These are phyloP conservation scores for Caerostris darwini DNA, from an alignment of 1,140 invertebrate species.

Conservation along the genomic window DNA sequence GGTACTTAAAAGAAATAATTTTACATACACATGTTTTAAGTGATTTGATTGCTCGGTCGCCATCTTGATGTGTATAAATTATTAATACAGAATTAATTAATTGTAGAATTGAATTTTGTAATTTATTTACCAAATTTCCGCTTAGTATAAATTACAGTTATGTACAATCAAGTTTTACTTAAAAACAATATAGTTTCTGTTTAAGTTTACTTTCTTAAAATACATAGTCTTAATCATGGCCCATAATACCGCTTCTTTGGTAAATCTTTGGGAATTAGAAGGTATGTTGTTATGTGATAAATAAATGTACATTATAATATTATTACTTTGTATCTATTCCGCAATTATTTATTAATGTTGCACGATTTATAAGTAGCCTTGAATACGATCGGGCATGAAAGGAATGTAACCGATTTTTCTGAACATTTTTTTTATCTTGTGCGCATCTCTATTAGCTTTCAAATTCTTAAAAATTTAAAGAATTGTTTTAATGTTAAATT, in stretches of 20 bases:
- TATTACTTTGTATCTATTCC: background rate
- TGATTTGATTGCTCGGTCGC: slow-evolving; percentile 70
- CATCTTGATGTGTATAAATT: slow-evolving; percentile 73
- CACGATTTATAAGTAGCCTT: too few relatives aligned
- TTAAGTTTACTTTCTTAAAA: background rate
- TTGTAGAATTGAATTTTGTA: background rate
- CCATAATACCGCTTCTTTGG: slow-evolving; percentile 56
- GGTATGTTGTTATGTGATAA: slow-evolving; percentile 57
- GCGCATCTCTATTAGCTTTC: too few relatives aligned
- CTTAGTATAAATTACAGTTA: background rate
- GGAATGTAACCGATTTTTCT: too few relatives aligned
- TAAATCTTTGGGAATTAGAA: slow-evolving; percentile 74
- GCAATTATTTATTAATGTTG: too few relatives aligned
- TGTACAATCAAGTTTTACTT: slow-evolving; percentile 6
- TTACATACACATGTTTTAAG: slow-evolving; percentile 73
- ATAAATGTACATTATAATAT: background rate
- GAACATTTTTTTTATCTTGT: too few relatives aligned
- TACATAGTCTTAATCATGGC: slow-evolving; percentile 53
- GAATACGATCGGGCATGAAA: too few relatives aligned
- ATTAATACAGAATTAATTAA: slow-evolving; percentile 51
- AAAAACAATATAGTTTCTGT: background rate
- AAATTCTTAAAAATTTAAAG: too few relatives aligned
- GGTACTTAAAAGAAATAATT: slow-evolving; percentile 35
- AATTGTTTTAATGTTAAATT: too few relatives aligned
- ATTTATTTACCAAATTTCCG: background rate